phyloP scores from a whole-genome alignment of 2,888 invertebrate species.

The Calliopum simillimum region DNA sequence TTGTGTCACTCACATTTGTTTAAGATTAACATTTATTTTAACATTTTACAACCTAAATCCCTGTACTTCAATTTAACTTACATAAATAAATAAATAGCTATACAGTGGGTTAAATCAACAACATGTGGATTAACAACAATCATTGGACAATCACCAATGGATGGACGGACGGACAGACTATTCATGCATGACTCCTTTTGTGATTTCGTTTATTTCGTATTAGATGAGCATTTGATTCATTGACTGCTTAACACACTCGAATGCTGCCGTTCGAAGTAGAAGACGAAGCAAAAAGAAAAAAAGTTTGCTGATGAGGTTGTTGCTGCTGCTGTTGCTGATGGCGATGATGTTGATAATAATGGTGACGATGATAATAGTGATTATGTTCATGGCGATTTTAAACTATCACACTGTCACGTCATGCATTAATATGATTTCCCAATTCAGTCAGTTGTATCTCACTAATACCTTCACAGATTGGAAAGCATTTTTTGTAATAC shows the following conservation, averaged over 20 bases:
- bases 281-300: background rate
- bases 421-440: conserved; percentile 16
- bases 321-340: conserved; percentile 1
- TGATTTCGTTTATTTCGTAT: background rate
- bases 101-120: too few relatives aligned
- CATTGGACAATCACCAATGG: too few relatives aligned
- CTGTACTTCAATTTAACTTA: too few relatives aligned
- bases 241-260: conserved; percentile 18
- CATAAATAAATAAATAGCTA: too few relatives aligned
- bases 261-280: background rate
- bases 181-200: background rate
- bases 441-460: conserved; percentile 18
- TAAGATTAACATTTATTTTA: too few relatives aligned
- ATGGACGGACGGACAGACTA: too few relatives aligned
- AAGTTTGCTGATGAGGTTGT: background rate
- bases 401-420: background rate
- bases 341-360: background rate
- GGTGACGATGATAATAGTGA: background rate
- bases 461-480: background rate
- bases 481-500: conserved; percentile 2
- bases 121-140: too few relatives aligned
- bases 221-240: conserved; percentile 10
- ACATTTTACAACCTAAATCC: too few relatives aligned
- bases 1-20: too few relatives aligned
- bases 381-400: too few relatives aligned